Evolutionary conservation across 1,140 invertebrate species (phyloP).

Genomic region (Maconellicoccus hirsutus): DNA sequence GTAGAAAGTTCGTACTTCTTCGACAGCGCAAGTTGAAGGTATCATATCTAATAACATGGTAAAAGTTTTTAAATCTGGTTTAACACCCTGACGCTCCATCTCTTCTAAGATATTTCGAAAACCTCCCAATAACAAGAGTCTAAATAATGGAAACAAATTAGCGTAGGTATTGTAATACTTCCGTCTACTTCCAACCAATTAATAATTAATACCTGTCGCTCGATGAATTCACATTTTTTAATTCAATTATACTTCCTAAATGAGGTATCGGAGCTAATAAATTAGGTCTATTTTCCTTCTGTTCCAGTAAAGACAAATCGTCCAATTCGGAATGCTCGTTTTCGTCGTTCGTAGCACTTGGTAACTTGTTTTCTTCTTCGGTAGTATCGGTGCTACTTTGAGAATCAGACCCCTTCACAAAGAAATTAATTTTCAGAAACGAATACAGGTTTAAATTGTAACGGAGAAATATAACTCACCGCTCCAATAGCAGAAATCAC

Average conservation of each 20-base stretch:
- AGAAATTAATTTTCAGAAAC: no score
- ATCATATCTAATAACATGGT: constrained; percentile 60
- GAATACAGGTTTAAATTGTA: no score
- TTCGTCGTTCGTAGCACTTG: not conserved
- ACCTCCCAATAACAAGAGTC: constrained; percentile 70
- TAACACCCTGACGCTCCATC: constrained; percentile 53
- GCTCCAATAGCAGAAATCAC: not conserved
- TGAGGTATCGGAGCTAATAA: constrained; percentile 42
- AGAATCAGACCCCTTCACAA: no score
- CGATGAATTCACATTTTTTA: constrained; percentile 42
- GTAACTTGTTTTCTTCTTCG: not conserved
- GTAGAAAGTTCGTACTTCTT: constrained; percentile 43
- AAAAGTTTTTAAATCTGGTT: constrained; percentile 66
- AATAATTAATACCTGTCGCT: constrained; percentile 46
- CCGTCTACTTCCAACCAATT: no score
- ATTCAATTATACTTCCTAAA: constrained; percentile 43
- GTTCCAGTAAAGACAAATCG: not conserved
- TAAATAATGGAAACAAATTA: constrained; percentile 29
- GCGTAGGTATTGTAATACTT: no score
- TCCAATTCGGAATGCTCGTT: not conserved
- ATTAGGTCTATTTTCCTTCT: constrained; percentile 35
- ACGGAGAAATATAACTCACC: no score
- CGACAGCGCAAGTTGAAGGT: constrained; percentile 48
- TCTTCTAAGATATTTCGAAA: constrained; percentile 53
- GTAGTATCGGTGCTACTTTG: not conserved